Evolutionary conservation across 2,888 invertebrate genomes (phyloP), one percentile per base, ranked within the genome.

Genomic region (Nomada flava): DNA sequence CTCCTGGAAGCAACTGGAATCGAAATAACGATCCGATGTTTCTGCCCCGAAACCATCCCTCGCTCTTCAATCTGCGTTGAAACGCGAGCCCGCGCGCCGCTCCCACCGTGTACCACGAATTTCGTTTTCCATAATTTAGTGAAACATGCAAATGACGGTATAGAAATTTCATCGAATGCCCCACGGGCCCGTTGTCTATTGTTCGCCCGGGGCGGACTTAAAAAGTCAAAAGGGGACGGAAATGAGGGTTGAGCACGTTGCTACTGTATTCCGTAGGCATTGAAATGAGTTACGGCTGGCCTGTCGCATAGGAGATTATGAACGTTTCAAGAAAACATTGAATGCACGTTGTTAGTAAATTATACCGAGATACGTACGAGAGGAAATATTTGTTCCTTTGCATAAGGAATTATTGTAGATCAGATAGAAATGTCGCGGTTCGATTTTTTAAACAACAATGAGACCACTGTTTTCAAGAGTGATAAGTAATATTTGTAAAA

Each of bases 21-120:
- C 87, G 86, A 88, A 88, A 88, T 87, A 88, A 88, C 84, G 88
- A 88, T 73, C 86, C 70, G 74, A 73, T 73, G 60, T 84, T 63
- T 72, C 80, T 55, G 64, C 78, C 78, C 72, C 64, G 50, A 20
- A 65, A 29, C 71, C 60, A 70, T 36, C 50, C 42, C 11, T 42
- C n/a, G 18, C 82, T 62, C 80, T 87, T 88, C 88, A 86, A 88
- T 88, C 88, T 71, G 69, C 15, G 71, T 80, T 52, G 60, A 78
- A 74, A 79, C 64, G 79, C 83, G 69, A 79, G 72, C 80, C 63
- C 80, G 72, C 74, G 67, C 52, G 77, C 84, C 76, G 85, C 81
- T 86, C 86, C 83, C 79, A 79, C 82, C 76, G 76, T 77, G 75
- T 42, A 57, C 42, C 55, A 63, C 4, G 65, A 64, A 78, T 82